These are phyloP conservation scores for Polymixis lichenea DNA, from an alignment of 2,888 invertebrate genomes.

Conservation along the genomic window DNA sequence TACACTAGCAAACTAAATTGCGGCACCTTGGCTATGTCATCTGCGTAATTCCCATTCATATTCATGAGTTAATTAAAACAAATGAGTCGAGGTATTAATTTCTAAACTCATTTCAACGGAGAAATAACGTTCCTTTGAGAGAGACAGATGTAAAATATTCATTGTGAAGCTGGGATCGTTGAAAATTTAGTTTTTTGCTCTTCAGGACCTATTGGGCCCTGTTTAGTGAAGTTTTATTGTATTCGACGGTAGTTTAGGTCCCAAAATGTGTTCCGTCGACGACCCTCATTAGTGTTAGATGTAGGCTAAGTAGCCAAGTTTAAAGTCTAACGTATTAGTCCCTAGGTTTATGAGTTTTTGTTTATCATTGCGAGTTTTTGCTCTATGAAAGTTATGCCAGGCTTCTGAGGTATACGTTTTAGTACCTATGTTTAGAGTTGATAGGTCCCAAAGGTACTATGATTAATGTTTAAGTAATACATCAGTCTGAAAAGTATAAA, in stretches of 20 bases:
- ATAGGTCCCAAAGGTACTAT: background rate
- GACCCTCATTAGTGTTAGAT: constrained; percentile 30
- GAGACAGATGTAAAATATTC: constrained; percentile 69
- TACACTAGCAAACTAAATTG: constrained; percentile 72
- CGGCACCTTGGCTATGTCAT: constrained; percentile 74
- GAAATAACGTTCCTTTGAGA: constrained; percentile 75
- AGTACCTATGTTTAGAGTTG: constrained; percentile 2
- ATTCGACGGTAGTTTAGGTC: constrained; percentile 29
- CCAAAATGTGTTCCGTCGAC: constrained; percentile 20
- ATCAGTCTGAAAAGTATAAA: background rate
- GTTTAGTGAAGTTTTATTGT: constrained; percentile 43
- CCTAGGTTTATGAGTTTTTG: constrained; percentile 35
- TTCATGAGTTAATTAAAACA: constrained; percentile 85
- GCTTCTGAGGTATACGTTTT: constrained; percentile 11
- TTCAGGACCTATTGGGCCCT: constrained; percentile 43
- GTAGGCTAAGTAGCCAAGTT: constrained; percentile 26
- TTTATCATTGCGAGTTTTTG: constrained; percentile 30
- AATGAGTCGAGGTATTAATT: constrained; percentile 82
- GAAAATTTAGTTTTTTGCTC: constrained; percentile 56
- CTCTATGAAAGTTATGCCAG: background rate
- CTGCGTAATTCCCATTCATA: constrained; percentile 78
- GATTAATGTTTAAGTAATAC: background rate
- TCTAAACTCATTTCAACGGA: constrained; percentile 79
- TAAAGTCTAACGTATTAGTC: constrained; percentile 34
- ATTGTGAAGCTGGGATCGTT: constrained; percentile 57